Conservation (phyloP, 2,113 vertebrate genomes). For the Platichthys stellatus region DNA sequence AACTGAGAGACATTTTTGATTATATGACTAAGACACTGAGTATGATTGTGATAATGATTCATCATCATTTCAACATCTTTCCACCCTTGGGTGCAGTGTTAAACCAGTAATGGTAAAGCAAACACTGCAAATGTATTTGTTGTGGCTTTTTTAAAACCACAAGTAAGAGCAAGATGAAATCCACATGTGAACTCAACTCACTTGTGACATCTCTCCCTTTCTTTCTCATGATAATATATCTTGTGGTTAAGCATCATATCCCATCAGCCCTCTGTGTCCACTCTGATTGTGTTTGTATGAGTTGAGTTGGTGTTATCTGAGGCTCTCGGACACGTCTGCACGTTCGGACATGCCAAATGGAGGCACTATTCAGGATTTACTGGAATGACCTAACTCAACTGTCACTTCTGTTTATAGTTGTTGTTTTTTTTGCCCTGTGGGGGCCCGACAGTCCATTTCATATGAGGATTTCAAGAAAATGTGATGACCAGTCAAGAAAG, state of each 20-base stretch:
- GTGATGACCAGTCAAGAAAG: slow-evolving; percentile 25
- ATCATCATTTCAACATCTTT: slow-evolving; percentile 9
- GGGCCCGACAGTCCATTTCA: slow-evolving; percentile 5
- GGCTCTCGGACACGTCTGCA: slow-evolving; percentile 30
- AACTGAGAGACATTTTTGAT: slow-evolving; percentile 33
- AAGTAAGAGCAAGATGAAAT: slow-evolving; percentile 1
- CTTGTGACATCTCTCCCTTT: not conserved
- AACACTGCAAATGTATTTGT: not conserved
- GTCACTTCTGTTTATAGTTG: slow-evolving; percentile 31
- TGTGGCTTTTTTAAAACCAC: not conserved
- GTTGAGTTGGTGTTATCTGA: slow-evolving; percentile 10
- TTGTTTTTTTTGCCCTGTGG: slow-evolving; percentile 14
- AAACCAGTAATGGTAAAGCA: slow-evolving; percentile 3
- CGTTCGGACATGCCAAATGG: slow-evolving; percentile 36
- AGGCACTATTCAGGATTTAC: slow-evolving; percentile 9
- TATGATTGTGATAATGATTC: not conserved
- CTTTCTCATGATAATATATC: slow-evolving; percentile 1
- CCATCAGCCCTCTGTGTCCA: slow-evolving; percentile 14
- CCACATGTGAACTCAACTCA: not conserved
- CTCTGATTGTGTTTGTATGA: slow-evolving; percentile 5
- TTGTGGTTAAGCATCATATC: not conserved
- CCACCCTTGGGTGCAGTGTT: not conserved
- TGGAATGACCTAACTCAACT: slow-evolving; percentile 22
- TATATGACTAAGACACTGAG: slow-evolving; percentile 16
- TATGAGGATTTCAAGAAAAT: slow-evolving; percentile 31